phyloP scores from a whole-genome alignment of 2,113 vertebrate genomes.

The Isichthys henryi region DNA sequence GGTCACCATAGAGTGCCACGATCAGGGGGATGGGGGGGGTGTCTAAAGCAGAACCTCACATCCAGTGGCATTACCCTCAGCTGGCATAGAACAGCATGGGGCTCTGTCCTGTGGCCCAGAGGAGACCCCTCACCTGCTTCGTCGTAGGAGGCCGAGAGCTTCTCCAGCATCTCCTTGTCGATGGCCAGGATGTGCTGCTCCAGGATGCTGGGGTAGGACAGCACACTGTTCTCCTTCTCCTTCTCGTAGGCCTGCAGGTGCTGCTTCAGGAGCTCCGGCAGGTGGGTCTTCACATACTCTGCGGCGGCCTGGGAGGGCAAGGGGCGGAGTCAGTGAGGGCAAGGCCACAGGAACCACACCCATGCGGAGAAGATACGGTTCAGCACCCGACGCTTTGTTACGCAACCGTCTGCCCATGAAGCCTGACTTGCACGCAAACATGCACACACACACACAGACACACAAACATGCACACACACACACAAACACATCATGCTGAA shows the following conservation, averaged over 20 bases:
- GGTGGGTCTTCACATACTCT: constrained; percentile 84
- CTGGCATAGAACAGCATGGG: too few species aligned
- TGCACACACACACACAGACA: not conserved
- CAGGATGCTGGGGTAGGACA: constrained; percentile 83
- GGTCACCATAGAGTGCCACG: not conserved
- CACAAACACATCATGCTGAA: constrained; percentile 10
- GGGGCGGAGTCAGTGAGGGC: not conserved
- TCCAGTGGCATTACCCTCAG: not conserved
- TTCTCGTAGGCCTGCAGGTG: constrained; percentile 85
- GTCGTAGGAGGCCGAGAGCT: constrained; percentile 81
- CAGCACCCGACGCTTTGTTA: not conserved
- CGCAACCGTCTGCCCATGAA: not conserved
- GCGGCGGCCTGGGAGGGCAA: constrained; percentile 73
- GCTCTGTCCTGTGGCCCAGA: not conserved
- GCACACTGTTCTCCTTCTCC: constrained; percentile 81
- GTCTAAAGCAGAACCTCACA: not conserved
- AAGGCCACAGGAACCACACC: not conserved
- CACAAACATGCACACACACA: not conserved
- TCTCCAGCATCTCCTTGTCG: constrained; percentile 87
- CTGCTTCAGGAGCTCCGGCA: constrained; percentile 82
- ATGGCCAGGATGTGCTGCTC: constrained; percentile 87
- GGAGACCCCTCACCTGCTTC: constrained; percentile 76
- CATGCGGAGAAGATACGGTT: not conserved
- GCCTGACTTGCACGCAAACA: not conserved
- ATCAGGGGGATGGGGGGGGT: not conserved